Percentiles rank a stretch among this genome's conserved stretches.
Evolutionary conservation across 92 coral and sea anemone genomes (phyloP).

Genomic region (Meandrina meandrites): DNA sequence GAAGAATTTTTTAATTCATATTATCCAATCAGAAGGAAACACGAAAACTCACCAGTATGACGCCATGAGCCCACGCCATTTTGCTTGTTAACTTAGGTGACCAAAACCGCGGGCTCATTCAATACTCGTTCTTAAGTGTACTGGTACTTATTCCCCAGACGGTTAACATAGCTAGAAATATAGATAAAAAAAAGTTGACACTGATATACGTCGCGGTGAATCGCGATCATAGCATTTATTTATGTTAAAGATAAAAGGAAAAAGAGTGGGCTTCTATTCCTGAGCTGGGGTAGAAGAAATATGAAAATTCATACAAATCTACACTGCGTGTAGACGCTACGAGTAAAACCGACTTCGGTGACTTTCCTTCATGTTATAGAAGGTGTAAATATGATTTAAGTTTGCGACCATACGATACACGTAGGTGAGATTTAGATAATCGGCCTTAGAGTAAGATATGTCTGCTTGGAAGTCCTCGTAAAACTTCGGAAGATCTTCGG

Average conservation of each 20-base stretch:
- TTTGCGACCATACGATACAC: not conserved
- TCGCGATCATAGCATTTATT: conserved; percentile 40
- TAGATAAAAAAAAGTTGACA: not conserved
- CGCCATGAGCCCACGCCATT: not conserved
- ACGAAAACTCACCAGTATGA: not conserved
- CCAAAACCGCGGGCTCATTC: not conserved
- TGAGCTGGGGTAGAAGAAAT: conserved; percentile 19
- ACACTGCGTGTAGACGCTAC: conserved; percentile 63
- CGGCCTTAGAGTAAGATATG: not conserved
- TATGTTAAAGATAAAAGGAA: conserved; percentile 20
- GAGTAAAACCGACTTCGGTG: conserved; percentile 55
- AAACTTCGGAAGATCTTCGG: not conserved
- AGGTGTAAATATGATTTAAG: conserved; percentile 11
- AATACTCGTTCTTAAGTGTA: not conserved
- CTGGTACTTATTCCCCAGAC: not conserved
- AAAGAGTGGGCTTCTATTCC: conserved; percentile 21
- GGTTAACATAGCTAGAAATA: not conserved
- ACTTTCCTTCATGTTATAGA: conserved; percentile 14
- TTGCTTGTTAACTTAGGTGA: not conserved
- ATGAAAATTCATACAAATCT: conserved; percentile 48
- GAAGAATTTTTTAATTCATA: not conserved
- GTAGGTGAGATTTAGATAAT: not conserved
- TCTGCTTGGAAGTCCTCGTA: not conserved
- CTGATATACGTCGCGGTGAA: not conserved
- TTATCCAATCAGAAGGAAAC: not conserved